Percentiles rank a stretch among this genome's conserved stretches.
These are phyloP conservation scores for Branchipolynoe longqiensis DNA, from an alignment of 2,888 invertebrate genomes.

Conservation along the genomic window DNA sequence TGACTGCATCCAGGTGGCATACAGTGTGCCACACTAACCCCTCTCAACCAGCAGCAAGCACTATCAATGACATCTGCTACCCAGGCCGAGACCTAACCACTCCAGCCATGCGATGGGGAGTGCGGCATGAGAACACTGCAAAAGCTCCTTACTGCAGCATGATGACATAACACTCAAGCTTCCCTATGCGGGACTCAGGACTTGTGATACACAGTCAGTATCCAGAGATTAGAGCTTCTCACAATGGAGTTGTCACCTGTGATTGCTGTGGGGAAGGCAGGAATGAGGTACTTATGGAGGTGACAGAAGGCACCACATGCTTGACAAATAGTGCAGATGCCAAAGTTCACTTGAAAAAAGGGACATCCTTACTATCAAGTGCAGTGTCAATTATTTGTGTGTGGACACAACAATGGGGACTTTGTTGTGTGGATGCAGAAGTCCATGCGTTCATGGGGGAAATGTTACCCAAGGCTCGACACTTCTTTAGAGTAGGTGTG, in stretches of 20 bases:
- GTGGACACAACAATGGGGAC: constrained; percentile 58
- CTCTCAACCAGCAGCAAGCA: background rate
- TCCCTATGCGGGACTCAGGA: background rate
- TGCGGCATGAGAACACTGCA: background rate
- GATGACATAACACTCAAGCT: background rate
- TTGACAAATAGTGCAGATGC: background rate
- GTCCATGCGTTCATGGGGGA: background rate
- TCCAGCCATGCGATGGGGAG: background rate
- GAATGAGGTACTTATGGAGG: background rate
- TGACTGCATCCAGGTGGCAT: background rate
- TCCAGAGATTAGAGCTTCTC: constrained; percentile 31
- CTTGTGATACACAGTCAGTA: background rate
- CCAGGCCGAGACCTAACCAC: background rate
- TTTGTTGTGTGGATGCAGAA: constrained; percentile 64
- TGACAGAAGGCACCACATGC: background rate
- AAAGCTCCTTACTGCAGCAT: background rate
- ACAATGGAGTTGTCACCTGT: constrained; percentile 24
- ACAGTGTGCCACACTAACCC: background rate
- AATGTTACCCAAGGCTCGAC: no score
- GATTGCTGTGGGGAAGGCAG: background rate
- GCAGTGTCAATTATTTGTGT: constrained; percentile 61
- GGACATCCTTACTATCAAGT: constrained; percentile 63
- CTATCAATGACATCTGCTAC: background rate
- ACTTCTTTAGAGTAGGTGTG: background rate
- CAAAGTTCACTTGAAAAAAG: background rate